phyloP scores from a whole-genome alignment of 2,888 invertebrate genomes.

The Euspilapteryx auroguttella region DNA sequence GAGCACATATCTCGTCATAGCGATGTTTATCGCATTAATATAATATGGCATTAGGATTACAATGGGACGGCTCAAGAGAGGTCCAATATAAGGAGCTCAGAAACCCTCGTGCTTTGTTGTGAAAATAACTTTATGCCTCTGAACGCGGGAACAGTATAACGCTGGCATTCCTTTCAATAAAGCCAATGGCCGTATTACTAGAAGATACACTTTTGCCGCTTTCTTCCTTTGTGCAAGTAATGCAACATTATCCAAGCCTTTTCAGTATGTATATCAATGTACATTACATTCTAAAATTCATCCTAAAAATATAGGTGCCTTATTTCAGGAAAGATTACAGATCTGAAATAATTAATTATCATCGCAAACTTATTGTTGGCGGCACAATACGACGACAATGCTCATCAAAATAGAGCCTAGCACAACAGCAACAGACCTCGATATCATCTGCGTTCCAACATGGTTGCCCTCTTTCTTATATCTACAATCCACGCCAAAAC shows the following conservation, averaged over 20 bases:
- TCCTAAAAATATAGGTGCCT: too few species aligned
- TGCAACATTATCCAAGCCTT: conserved; percentile 25
- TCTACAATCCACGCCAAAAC: too few species aligned
- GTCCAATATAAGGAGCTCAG: conserved; percentile 55
- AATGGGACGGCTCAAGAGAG: conserved; percentile 54
- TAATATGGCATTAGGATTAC: conserved; percentile 58
- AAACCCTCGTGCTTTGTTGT: conserved; percentile 50
- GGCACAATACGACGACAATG: conserved; percentile 7
- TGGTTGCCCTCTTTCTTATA: conserved; percentile 17
- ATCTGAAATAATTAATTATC: too few species aligned
- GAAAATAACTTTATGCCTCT: conserved; percentile 56
- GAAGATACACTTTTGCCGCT: conserved; percentile 34
- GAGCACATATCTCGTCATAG: conserved; percentile 29
- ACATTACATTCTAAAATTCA: too few species aligned
- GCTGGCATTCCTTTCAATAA: conserved; percentile 45
- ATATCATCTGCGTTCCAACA: conserved; percentile 21
- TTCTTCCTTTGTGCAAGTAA: conserved; percentile 39
- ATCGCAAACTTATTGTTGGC: conserved; percentile 1
- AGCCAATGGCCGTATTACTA: conserved; percentile 37
- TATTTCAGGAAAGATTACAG: too few species aligned
- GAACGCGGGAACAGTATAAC: conserved; percentile 39
- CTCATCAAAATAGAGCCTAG: conserved; percentile 12
- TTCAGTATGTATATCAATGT: too few species aligned
- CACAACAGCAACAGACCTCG: conserved; percentile 19
- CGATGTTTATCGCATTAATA: conserved; percentile 62